Base-by-base conservation (phyloP, 2,113 vertebrate species). In the Peromyscus maniculatus region DNA sequence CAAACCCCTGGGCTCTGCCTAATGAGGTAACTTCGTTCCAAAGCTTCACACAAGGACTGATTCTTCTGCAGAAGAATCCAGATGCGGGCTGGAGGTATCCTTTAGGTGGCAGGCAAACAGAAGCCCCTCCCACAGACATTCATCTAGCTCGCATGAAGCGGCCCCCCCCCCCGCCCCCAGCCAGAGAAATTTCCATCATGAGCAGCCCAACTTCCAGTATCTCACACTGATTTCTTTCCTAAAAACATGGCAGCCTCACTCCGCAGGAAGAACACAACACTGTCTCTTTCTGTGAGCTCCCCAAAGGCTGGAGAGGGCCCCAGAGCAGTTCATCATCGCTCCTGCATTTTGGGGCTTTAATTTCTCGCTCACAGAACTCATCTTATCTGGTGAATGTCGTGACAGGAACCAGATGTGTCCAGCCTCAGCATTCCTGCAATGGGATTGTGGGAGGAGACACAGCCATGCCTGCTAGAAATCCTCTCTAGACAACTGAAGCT, bases 161-260 rank as follows among this genome's bases (percentile, higher is more conserved):
- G 49, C 49, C 49, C 49, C 49, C 9, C 46, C 69, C 49, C 52
- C 7, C 10, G 52, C 52, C 52, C 52, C 49, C 0, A 16, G 90
- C 78, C 24, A 3, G 39, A 97, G 95, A 97, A 87, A 95, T 95
- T 96, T 97, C 94, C 92, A 93, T 87, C 69, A 1, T 49, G 92
- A 93, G 66, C 55, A 43, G 82, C 88, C 94, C 78, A 87, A 69
- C 71, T 86, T 91, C 88, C 33, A 28, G 86, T 86, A 96, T 71
- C 96, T 91, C 93, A 92, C 62, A 33, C 92, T 91, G 95, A 95
- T 96, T 94, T 96, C 82, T 88, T 93, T 91, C 88, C 96, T 96
- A 98, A 97, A 97, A 97, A 92, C 96, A 97, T 33, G 66, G 75
- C 94, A 97, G 96, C 77, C 89, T 93, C 91, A 67, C 79, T 96